These are phyloP conservation scores for Lepus timidus DNA, from an alignment of 2,113 vertebrate genomes.

Conservation along the genomic window DNA sequence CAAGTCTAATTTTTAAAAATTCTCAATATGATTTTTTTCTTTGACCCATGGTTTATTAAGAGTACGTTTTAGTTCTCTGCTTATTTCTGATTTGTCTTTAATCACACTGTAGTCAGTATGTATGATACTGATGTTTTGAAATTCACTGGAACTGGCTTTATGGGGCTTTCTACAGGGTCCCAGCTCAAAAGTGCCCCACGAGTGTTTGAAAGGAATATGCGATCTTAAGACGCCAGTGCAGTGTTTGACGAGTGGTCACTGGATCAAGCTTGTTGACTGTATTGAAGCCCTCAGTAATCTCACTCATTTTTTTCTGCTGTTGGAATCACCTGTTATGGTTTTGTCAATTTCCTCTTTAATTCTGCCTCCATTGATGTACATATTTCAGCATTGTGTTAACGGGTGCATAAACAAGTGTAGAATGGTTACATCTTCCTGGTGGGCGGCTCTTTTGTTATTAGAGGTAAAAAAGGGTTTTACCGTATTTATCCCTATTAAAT, in stretches of 20 bases:
- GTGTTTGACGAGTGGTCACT: not conserved
- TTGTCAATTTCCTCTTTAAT: not conserved
- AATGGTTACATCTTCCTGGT: not conserved
- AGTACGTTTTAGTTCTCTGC: not conserved
- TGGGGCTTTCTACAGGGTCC: not conserved
- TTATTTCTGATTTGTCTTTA: slow-evolving; percentile 41
- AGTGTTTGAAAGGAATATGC: not conserved
- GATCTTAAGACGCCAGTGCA: not conserved
- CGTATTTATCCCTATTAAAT: not conserved
- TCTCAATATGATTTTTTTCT: not conserved
- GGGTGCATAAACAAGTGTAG: not conserved
- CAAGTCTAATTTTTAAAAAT: not conserved
- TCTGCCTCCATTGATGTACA: not conserved
- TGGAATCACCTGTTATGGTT: not conserved
- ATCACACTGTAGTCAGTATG: not conserved
- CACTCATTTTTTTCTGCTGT: not conserved
- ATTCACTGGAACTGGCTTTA: not conserved
- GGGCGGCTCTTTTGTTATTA: not conserved
- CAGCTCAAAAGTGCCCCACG: not conserved
- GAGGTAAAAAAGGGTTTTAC: not conserved
- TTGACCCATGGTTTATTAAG: not conserved
- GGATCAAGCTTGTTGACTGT: not conserved
- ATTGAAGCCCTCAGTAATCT: not conserved
- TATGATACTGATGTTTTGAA: slow-evolving; percentile 18
- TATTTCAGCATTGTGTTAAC: not conserved